Base-by-base conservation (phyloP, 1,140 invertebrate species). In the Varroa destructor region DNA sequence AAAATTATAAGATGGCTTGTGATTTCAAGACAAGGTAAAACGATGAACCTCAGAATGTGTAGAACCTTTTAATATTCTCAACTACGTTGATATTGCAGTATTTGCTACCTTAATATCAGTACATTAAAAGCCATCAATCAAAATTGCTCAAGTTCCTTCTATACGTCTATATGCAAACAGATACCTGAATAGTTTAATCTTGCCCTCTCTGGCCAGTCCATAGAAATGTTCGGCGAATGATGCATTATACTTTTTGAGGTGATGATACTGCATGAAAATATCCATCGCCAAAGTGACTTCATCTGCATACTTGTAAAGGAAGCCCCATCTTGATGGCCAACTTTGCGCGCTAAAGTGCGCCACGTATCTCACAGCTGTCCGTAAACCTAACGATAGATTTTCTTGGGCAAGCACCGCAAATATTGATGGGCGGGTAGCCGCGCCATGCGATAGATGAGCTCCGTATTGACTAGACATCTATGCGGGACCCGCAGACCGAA, bases 181-280 rank as follows among this genome's bases (percentile, higher is more conserved):
- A 25, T 12, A 67, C 61, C 61, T 12, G 1, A 67, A 40, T 43
- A 67, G 61, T 37, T 67, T 67, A 12, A 67, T 37, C 46, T 67
- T 67, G 61, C 61, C 61, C 40, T 67, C 61, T 40, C 61, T 67
- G 61, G 61, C 61, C 12, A 67, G 40, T 43, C 61, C 61, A 46
- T 67, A 67, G 61, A 67, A 67, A 14, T 67, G 40, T 46, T 67
- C 61, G 10, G 61, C 61, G 61, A 67, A 67, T 25, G 61, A 67
- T 1, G 61, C 61, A 40, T 67, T 67, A 46, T 67, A 67, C 37
- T 67, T 67, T 37, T 67, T 67, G 40, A 67, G 36, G 61, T 67
- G 61, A 46, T 67, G 61, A 40, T 67, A 67, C 8, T 67, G 61
- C 14, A 67, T 40, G 36, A 67, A 40, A 14, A 67, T 5, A 43